Percentiles rank a stretch among this genome's conserved stretches.
These are phyloP conservation scores for Sterrhoptilus dennistouni DNA, from an alignment of 2,113 vertebrate genomes.

Conservation along the genomic window DNA sequence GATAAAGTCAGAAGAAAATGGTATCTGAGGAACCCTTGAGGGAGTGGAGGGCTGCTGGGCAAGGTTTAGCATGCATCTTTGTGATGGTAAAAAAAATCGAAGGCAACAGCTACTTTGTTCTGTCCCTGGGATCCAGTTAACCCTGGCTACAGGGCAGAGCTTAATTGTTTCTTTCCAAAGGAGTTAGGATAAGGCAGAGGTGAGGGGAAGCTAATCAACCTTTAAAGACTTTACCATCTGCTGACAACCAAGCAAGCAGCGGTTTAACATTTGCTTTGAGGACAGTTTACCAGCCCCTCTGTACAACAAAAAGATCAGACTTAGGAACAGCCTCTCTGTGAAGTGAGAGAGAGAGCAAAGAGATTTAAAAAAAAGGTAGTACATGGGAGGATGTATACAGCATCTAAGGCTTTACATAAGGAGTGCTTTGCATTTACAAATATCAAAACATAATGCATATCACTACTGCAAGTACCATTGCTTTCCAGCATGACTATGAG, in stretches of 20 bases:
- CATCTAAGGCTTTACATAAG: background rate
- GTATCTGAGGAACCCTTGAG: background rate
- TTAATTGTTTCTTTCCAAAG: background rate
- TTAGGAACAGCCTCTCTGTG: background rate
- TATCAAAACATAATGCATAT: background rate
- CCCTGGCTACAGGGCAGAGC: background rate
- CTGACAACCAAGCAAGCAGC: background rate
- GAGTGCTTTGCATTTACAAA: background rate
- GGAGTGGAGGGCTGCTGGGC: background rate
- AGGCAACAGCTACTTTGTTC: background rate
- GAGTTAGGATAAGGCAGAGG: background rate
- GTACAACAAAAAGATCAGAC: background rate
- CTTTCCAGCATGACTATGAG: background rate
- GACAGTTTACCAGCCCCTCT: background rate
- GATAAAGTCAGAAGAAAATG: background rate
- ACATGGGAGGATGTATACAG: background rate
- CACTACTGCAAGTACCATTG: background rate
- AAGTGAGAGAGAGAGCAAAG: background rate
- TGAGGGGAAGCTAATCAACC: background rate
- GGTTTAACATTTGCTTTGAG: background rate
- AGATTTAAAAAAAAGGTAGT: background rate
- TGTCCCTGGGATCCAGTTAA: background rate
- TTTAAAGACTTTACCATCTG: constrained; percentile 16
- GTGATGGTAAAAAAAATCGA: background rate
- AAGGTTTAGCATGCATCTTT: background rate